Base-by-base conservation (phyloP, 1,140 invertebrate genomes). In the Drosophila nebulosa region DNA sequence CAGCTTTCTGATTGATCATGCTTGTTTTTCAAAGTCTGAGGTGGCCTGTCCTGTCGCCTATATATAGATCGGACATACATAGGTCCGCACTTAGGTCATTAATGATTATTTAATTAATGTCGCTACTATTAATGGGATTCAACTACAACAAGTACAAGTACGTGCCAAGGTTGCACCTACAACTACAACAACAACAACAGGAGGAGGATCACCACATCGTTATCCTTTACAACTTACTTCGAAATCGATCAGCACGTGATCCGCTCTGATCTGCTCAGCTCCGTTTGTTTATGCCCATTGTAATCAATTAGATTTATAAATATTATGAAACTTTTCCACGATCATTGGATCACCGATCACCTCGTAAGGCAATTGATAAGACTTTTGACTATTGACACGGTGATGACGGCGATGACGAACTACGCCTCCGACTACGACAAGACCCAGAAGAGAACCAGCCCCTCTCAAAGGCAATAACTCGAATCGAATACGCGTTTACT, bases 311-410 rank as follows among this genome's bases (percentile, higher is more conserved):
- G 14, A 12, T 42, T 46, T 52, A 53, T 2, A 78, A 80, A 70
- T 67, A 86, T 74, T 78, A 68, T 65, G 53, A 70, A 77, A 86
- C 55, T 77, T 88, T 86, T 85, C 83, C 74, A 78, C 30, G 50
- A 53, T 18, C 14, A 36, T 9, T 67, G 14, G 42, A 27, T 27
- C 42, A 51, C 74, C 52, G 42, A 27, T 27, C 42, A 51, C 74
- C 52, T 62, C 59, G 52, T 53, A 50, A 64, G 63, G 42, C 52
- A 67, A 64, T 68, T 78, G 81, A 86, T 88, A 86, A 88, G 83
- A 68, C 83, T 83, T n/a, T n/a, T n/a, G n/a, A n/a, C n/a, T 85
- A 88, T 85, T 85, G 81, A 88, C 83, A 75, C 36, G 58, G 2
- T 7, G 30, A 32, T 10, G 61, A 62, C 4, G 30, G 32, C 10